A percentile compares a stretch with the other conserved stretches of the same genome.
These are phyloP conservation scores for Malurus melanocephalus DNA, from an alignment of 2,113 vertebrate genomes.

Conservation along the genomic window DNA sequence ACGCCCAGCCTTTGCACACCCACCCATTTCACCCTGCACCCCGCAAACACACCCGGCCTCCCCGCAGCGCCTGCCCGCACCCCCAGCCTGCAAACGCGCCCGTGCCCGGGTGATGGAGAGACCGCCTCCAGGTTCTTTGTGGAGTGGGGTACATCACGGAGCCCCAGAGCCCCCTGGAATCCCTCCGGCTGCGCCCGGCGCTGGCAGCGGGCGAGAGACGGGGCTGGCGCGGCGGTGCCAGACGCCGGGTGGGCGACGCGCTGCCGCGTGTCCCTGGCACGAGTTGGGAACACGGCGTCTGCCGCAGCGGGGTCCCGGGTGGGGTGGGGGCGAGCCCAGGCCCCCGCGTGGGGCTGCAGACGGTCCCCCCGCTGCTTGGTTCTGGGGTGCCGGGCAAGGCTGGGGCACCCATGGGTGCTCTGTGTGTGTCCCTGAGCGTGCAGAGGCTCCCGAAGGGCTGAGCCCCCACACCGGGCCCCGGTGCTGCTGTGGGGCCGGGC, in stretches of 20 bases:
- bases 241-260: conserved; percentile 53
- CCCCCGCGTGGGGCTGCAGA: not conserved
- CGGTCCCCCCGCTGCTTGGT: rapidly evolving
- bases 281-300: conserved; percentile 5
- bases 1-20: not conserved
- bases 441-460: no score
- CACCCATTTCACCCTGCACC: not conserved
- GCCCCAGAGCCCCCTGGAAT: not conserved
- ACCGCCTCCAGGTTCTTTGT: not conserved
- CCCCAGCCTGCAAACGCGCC: rapidly evolving
- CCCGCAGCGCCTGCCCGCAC: rapidly evolving
- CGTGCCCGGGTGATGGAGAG: rapidly evolving
- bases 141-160: not conserved
- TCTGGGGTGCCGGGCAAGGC: not conserved
- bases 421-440: not conserved
- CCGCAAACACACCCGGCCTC: not conserved
- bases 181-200: not conserved
- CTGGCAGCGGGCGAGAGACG: not conserved
- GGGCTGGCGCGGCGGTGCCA: conserved; percentile 24
- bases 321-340: not conserved
- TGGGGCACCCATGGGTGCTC: not conserved
- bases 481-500: not conserved
- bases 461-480: rapidly evolving
- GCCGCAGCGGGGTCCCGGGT: not conserved
- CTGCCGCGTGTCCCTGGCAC: conserved; percentile 25